Percentiles rank a stretch among this genome's conserved stretches.
phyloP scores from a whole-genome alignment of 2,113 vertebrate genomes.

The Zapornia atra region DNA sequence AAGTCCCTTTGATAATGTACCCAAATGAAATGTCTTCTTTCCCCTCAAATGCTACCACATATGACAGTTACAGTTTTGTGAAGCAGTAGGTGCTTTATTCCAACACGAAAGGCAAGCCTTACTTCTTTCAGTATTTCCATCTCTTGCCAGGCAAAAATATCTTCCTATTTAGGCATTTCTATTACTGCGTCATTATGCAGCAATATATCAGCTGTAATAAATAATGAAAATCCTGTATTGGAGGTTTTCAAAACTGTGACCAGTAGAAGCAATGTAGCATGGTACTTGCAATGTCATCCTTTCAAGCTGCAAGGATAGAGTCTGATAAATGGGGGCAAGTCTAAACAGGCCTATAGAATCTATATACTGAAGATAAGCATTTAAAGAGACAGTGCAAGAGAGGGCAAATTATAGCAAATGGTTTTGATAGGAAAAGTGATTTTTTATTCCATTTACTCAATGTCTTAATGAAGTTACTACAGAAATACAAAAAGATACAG shows the following conservation, averaged over 20 bases:
- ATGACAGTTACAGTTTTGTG: neutral
- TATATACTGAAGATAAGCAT: neutral
- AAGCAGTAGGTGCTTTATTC: neutral
- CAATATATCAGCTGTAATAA: neutral
- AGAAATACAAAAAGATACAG: neutral
- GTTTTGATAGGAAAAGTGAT: neutral
- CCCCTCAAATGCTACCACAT: neutral
- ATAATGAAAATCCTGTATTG: neutral
- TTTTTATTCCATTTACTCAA: neutral
- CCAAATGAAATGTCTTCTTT: neutral
- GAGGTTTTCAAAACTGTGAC: neutral
- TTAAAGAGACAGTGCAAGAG: neutral
- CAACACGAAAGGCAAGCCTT: neutral
- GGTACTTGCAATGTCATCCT: neutral
- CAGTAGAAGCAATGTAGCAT: neutral
- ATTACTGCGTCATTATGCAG: neutral
- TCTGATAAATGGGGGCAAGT: neutral
- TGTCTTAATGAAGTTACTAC: neutral
- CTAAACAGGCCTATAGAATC: neutral
- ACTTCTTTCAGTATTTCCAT: neutral
- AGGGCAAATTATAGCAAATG: neutral
- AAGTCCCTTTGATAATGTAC: neutral
- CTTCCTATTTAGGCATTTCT: neutral
- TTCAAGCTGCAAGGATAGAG: neutral
- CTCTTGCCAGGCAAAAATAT: neutral